Evolutionary conservation across 2,888 invertebrate species (phyloP), one percentile per base, ranked within the genome.

Genomic region (Smittia sp.): DNA sequence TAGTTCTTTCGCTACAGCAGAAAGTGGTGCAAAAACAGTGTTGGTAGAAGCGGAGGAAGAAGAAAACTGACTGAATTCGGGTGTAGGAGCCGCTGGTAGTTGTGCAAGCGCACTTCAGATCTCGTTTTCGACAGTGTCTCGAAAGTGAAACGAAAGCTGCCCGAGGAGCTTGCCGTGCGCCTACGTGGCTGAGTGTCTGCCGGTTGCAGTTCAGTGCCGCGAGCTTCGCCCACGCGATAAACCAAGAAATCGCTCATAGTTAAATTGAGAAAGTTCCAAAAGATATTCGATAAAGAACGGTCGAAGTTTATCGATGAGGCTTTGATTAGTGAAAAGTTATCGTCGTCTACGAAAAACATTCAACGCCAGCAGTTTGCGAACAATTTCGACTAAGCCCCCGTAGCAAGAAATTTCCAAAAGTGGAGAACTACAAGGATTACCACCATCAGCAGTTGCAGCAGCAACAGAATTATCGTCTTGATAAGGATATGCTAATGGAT

Each of bases 401-500:
- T n/a, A 20, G 3, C 18, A 58, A 58, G 22, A 20, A 58, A 58
- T 4, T 58, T 72, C 62, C 25, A 72, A 72, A 72, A 72, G 72
- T 72, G 72, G 72, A 72, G 72, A 72, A 72, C 62, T 72, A 62
- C 24, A 41, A 72, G 52, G 72, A 72, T 38, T 72, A 65, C 65
- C 65, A 65, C 65, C 65, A 72, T 72, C 72, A 72, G 38, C 52
- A 54, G 72, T 32, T 32, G 39, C 62, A 62, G 39, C 72, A 72
- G 52, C 72, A 72, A 72, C 46, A 69, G 38, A 72, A 62, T 24
- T 72, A 72, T 63, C 72, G 72, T 13, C 72, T 62, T 27, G 72
- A 72, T 63, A 72, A 72, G 72, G 72, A 72, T 25, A 72, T 72
- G 72, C 72, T 72, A 58, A 72, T 72, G 72, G 72, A 72, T 63